Base-by-base conservation (phyloP, 2,888 invertebrate genomes). In the Pterobdella sp. region DNA sequence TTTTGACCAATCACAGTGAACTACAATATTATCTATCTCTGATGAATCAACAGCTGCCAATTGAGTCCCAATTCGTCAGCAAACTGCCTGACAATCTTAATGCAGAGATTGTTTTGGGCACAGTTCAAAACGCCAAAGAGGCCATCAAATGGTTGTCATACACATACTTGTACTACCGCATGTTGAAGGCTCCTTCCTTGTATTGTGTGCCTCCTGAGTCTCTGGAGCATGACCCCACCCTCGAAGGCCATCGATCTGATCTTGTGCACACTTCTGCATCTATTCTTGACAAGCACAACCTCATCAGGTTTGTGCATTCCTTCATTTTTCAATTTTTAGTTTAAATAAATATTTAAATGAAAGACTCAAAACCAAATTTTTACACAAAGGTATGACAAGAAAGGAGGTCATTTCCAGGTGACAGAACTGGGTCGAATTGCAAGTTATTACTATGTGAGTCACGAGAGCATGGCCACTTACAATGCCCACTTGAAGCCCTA, bases 1-100 rank as follows among this genome's bases (percentile, higher is more conserved):
- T 99, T 49, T 95, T 98, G 72, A 98, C 98, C 0, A 97, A 98
- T 84, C 97, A 99, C 85, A 93, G 93, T 76, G 98, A 98, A 84
- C 88, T 99, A 10, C 96, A 97, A 80, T 99, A 95, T 85, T 99
- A 99, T 85, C 86, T 98, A 32, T 97, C 96, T 0, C 87, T 99
- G 26, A 87, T 98, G 77, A 99, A 99, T 86, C 97, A 98, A 83
- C 98, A 84, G 83, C 85, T 99, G 77, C 98, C 98, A 0, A 94
- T 98, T 72, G 98, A 99, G 84, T 94, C 94, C 0, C 98, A 99
- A 85, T 87, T 98, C 80, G 88, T 98, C 32, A 87, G 90, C 37
- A 94, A 93, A 83, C 86, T 98, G 81, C 91, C 97, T 0, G 98
- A 99, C 82, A 93, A 95, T 89, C 86, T 99, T 52, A 98, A 98